Conservation (phyloP, 2,888 invertebrate genomes). For the Mechanitis messenoides region DNA sequence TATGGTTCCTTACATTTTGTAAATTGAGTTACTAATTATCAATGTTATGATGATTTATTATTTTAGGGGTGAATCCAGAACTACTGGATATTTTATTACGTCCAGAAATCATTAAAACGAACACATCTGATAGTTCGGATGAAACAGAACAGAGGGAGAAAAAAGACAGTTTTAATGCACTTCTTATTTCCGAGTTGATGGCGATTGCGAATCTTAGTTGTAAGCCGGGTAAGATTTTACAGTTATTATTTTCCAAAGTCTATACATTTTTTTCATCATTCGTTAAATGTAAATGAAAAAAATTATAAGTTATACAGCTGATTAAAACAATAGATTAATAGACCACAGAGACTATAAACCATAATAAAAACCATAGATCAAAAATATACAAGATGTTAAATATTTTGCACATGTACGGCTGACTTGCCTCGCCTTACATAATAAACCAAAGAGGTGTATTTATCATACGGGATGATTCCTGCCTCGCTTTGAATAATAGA, state of each 20-base stretch:
- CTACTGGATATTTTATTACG: slow-evolving; percentile 86
- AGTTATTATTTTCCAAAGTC: slow-evolving; percentile 7
- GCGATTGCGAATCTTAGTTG: slow-evolving; percentile 89
- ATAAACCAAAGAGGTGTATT: no score
- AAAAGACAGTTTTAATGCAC: slow-evolving; percentile 84
- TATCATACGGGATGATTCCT: no score
- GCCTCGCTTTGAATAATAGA: no score
- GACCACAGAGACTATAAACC: no score
- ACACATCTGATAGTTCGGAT: slow-evolving; percentile 13
- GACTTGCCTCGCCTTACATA: no score
- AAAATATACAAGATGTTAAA: no score
- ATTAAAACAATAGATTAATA: no score
- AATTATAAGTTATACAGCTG: no score
- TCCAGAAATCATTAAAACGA: slow-evolving; percentile 61
- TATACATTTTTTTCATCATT: no score
- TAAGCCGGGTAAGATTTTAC: slow-evolving; percentile 83
- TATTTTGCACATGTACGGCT: no score
- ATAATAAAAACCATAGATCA: no score
- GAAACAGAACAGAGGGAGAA: slow-evolving; percentile 31
- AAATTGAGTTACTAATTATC: neutral
- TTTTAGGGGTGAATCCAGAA: slow-evolving; percentile 87
- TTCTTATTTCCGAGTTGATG: slow-evolving; percentile 88
- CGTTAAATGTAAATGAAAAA: no score
- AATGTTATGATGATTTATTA: slow-evolving; percentile 28
- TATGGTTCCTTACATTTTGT: slow-evolving; percentile 29